phyloP scores from a whole-genome alignment of 2,888 invertebrate genomes.

The Pardosa pseudoannulata region DNA sequence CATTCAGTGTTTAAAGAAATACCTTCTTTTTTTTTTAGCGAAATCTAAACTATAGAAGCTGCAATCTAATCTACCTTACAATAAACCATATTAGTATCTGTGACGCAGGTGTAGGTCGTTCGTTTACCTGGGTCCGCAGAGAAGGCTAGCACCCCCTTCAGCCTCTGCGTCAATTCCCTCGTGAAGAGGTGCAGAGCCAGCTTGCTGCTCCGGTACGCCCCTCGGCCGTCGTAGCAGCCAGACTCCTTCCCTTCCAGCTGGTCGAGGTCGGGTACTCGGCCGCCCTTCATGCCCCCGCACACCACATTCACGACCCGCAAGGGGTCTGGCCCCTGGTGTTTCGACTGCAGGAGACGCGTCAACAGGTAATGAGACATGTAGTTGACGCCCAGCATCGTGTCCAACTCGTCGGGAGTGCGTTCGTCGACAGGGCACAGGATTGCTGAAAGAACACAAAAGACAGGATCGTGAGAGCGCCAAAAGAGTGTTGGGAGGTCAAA shows the following conservation, averaged over 20 bases:
- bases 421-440: constrained; percentile 68
- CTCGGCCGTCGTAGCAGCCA: constrained; percentile 49
- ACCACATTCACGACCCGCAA: constrained; percentile 73
- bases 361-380: constrained; percentile 74
- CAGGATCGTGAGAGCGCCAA: too few relatives aligned
- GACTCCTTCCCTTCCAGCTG: constrained; percentile 58
- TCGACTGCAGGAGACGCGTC: constrained; percentile 73
- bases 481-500: too few relatives aligned
- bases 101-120: too few relatives aligned
- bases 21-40: too few relatives aligned
- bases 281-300: constrained; percentile 72
- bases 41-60: too few relatives aligned
- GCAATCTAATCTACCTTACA: too few relatives aligned
- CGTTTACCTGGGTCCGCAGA: constrained; percentile 71
- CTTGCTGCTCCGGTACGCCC: constrained; percentile 65
- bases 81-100: too few relatives aligned
- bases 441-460: constrained; percentile 70
- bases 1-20: too few relatives aligned
- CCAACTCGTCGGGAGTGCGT: constrained; percentile 74
- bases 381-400: constrained; percentile 74
- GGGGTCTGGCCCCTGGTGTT: constrained; percentile 52
- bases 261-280: constrained; percentile 60
- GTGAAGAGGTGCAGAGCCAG: constrained; percentile 68
- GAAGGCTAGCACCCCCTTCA: constrained; percentile 40
- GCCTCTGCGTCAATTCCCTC: constrained; percentile 53